phyloP scores from a whole-genome alignment of 2,888 invertebrate genomes.

The Drosophila robusta region DNA sequence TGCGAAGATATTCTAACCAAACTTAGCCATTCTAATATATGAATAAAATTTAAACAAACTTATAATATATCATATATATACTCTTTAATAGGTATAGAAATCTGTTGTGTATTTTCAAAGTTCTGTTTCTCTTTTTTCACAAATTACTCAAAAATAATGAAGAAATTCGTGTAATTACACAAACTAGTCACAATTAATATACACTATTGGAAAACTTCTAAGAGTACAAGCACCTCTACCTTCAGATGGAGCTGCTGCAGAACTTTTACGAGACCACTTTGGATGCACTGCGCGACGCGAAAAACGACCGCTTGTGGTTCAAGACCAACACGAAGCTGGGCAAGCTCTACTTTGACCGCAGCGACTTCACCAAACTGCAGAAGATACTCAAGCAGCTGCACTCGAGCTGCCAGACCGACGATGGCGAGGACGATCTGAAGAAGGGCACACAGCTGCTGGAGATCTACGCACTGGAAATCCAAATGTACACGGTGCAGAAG shows the following conservation, averaged over 20 bases:
- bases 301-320: conserved; percentile 99
- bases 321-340: conserved; percentile 99
- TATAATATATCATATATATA: too few species aligned
- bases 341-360: conserved; percentile 98
- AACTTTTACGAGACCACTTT: conserved; percentile 99
- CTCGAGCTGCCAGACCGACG: conserved; percentile 98
- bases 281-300: conserved; percentile 97
- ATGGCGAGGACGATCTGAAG: conserved; percentile 98
- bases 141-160: too few species aligned
- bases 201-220: too few species aligned
- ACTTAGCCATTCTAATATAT: too few species aligned
- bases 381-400: conserved; percentile 99
- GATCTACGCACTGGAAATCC: conserved; percentile 99
- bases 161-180: too few species aligned
- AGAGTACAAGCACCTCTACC: background rate
- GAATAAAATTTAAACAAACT: too few species aligned
- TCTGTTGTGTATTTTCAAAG: too few species aligned
- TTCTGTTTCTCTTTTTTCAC: too few species aligned
- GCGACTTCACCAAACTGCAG: conserved; percentile 96
- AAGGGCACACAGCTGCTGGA: conserved; percentile 99
- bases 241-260: conserved; percentile 97
- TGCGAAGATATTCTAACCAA: too few species aligned
- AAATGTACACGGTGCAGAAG: conserved; percentile 99
- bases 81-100: too few species aligned
- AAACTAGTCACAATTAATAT: too few species aligned